phyloP scores from a whole-genome alignment of 1,140 invertebrate species.

The Brachystomella parvula region DNA sequence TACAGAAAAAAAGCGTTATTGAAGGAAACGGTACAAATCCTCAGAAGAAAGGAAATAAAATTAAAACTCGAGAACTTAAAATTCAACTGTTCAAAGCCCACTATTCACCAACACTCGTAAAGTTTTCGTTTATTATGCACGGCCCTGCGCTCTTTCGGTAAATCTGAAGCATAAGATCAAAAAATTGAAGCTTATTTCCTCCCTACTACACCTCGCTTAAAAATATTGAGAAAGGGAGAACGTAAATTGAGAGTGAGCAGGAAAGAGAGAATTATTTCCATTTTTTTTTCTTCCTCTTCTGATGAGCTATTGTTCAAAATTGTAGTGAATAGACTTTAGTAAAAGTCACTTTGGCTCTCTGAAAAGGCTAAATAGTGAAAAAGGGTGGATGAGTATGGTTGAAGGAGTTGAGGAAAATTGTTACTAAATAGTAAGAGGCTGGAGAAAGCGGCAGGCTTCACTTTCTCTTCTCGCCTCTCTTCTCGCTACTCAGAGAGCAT shows the following conservation, averaged over 20 bases:
- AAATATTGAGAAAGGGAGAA: background rate
- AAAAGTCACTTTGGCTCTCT: background rate
- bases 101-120: no score
- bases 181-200: background rate
- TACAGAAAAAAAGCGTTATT: no score
- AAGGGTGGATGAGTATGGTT: background rate
- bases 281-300: background rate
- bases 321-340: background rate
- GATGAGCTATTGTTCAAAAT: background rate
- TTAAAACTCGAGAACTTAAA: no score
- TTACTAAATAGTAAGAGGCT: background rate
- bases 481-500: no score
- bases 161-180: background rate
- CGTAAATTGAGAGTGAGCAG: background rate
- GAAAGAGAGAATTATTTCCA: background rate
- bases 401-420: background rate
- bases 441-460: background rate
- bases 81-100: no score
- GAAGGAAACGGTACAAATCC: no score
- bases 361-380: background rate
- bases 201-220: background rate
- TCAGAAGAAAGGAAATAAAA: no score
- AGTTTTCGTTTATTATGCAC: no score
- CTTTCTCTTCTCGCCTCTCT: no score
- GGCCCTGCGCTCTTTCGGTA: background rate